These are phyloP conservation scores for Argyra leucocephala DNA, from an alignment of 2,888 invertebrate genomes.

Conservation along the genomic window DNA sequence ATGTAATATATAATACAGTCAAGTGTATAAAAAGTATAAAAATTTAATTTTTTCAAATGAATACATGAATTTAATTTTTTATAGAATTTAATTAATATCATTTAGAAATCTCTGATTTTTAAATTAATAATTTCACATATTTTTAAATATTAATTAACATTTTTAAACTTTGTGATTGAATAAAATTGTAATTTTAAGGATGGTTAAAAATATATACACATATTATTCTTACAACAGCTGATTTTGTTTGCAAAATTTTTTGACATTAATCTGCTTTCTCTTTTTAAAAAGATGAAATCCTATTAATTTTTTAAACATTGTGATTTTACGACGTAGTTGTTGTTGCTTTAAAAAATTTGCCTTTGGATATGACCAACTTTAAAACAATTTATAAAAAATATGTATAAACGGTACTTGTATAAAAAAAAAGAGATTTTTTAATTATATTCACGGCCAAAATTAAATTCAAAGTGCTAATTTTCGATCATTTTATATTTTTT, in stretches of 20 bases:
- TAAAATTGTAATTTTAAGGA: too few species aligned
- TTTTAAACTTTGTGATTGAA: too few species aligned
- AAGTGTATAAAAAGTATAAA: too few species aligned
- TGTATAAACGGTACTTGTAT: not conserved
- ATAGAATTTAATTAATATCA: too few species aligned
- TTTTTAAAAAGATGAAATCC: not conserved
- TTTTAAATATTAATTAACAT: too few species aligned
- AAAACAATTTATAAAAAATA: too few species aligned
- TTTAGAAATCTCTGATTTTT: too few species aligned
- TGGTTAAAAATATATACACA: too few species aligned
- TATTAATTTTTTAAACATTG: not conserved
- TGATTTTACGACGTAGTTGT: not conserved
- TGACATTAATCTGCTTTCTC: not conserved
- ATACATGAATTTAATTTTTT: too few species aligned
- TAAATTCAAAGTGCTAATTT: not conserved
- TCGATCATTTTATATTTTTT: not conserved
- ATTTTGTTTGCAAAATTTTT: not conserved
- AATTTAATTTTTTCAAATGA: too few species aligned
- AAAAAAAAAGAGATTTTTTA: not conserved
- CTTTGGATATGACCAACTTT: not conserved
- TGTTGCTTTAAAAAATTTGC: not conserved
- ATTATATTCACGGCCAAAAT: not conserved
- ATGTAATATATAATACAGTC: too few species aligned
- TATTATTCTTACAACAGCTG: not conserved
- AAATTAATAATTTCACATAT: too few species aligned